Conservation (phyloP, 1,140 invertebrate genomes). For the Anastrepha obliqua region DNA sequence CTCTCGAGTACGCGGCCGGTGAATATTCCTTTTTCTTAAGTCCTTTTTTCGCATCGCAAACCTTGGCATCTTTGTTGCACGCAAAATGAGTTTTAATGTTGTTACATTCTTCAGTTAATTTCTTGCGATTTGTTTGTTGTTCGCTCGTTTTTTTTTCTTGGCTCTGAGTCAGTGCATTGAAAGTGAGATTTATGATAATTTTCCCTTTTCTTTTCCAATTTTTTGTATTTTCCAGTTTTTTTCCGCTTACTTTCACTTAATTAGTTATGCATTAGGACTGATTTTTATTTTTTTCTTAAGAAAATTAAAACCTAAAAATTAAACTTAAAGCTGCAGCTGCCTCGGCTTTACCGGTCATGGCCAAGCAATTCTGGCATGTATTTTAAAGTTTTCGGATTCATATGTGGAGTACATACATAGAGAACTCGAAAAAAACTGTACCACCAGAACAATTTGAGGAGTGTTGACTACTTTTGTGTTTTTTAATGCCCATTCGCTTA, state of each 20-base stretch:
- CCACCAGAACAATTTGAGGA: no score
- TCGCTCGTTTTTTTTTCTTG: conserved; percentile 19
- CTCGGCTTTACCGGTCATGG: no score
- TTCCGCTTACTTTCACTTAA: conserved; percentile 29
- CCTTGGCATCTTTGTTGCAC: background rate
- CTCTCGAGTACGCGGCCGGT: background rate
- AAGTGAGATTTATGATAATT: conserved; percentile 41
- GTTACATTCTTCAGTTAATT: conserved; percentile 31
- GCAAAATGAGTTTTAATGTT: conserved; percentile 24
- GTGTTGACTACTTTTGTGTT: no score
- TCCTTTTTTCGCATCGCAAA: background rate
- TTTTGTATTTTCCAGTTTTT: background rate
- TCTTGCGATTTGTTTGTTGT: background rate
- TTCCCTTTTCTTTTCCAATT: background rate
- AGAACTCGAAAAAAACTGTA: no score
- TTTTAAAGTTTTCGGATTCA: no score
- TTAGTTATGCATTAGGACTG: background rate
- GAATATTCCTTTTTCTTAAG: background rate
- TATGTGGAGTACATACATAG: no score
- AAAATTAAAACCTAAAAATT: no score
- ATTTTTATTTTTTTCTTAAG: no score
- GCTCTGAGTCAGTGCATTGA: background rate
- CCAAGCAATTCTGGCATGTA: no score
- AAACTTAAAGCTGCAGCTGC: no score
- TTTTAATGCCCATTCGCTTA: no score